Percentiles rank a stretch among this genome's conserved stretches.
Evolutionary conservation across 2,797 vertebrate species (phyloP).

Genomic region (Pyrrhura leucotis): DNA sequence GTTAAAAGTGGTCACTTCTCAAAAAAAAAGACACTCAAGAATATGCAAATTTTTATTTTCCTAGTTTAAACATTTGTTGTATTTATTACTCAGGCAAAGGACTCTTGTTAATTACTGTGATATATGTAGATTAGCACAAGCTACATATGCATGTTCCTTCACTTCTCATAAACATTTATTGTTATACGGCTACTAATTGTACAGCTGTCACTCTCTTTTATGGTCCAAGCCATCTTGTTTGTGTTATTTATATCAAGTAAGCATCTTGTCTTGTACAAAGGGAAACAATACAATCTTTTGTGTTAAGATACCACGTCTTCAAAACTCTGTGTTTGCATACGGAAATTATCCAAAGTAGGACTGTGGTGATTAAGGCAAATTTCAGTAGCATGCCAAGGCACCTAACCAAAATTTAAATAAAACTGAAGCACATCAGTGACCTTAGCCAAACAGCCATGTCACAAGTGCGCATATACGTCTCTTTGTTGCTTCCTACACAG

Average conservation of each 20-base stretch:
- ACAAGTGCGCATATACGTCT: neutral
- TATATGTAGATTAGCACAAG: neutral
- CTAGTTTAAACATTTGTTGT: neutral
- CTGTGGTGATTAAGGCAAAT: rapidly evolving
- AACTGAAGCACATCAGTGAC: neutral
- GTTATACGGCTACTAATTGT: slow-evolving; percentile 6
- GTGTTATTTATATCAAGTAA: neutral
- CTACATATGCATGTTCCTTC: neutral
- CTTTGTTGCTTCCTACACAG: neutral
- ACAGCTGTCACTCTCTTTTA: slow-evolving; percentile 36
- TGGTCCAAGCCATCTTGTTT: neutral
- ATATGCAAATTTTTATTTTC: neutral
- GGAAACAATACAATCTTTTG: neutral
- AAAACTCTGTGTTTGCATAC: neutral
- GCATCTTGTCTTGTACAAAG: neutral
- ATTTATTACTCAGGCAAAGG: neutral
- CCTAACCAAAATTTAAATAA: neutral
- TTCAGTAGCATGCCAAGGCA: neutral
- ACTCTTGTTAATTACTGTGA: neutral
- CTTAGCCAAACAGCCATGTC: rapidly evolving
- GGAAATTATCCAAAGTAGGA: neutral
- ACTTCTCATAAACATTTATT: neutral
- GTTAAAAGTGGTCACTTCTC: neutral
- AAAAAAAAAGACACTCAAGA: neutral
- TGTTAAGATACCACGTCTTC: neutral